A percentile compares a stretch with the other conserved stretches of the same genome.
Evolutionary conservation across 2,797 vertebrate genomes (phyloP).

Genomic region (Myiotriccus ornatus): DNA sequence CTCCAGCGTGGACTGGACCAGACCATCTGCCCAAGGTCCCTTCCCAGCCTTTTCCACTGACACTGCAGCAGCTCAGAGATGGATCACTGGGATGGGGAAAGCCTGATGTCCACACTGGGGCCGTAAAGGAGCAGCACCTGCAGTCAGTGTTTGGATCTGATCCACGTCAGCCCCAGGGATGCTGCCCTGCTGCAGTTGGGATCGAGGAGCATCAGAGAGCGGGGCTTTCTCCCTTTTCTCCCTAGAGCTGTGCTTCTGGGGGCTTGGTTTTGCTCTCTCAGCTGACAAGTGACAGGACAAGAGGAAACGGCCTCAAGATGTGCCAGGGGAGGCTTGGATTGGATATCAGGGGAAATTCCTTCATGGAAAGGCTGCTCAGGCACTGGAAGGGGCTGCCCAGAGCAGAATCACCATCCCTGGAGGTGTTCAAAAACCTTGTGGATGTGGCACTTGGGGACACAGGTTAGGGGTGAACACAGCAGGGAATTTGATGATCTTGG

Average conservation of each 20-base stretch:
- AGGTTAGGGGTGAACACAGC: too few relatives aligned
- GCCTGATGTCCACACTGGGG: fast-evolving
- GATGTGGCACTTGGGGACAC: neutral
- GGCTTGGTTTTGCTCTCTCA: neutral
- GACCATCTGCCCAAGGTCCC: neutral
- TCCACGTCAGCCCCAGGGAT: neutral
- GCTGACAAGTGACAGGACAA: neutral
- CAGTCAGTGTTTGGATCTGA: neutral
- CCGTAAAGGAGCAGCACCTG: neutral
- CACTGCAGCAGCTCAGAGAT: neutral
- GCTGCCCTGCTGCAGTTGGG: fast-evolving
- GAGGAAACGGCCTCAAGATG: neutral
- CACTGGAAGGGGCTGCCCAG: neutral
- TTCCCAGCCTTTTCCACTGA: neutral
- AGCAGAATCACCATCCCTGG: neutral
- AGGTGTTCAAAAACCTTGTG: neutral
- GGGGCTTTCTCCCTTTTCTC: neutral
- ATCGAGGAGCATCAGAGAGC: neutral
- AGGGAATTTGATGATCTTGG: neutral
- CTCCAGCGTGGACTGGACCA: neutral
- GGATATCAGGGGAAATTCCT: neutral
- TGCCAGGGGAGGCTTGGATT: neutral
- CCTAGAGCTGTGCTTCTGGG: neutral
- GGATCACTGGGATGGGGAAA: neutral
- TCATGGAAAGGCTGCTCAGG: neutral